Conservation (phyloP, 2,888 invertebrate genomes). For the Lasioglossum pauxillum region DNA sequence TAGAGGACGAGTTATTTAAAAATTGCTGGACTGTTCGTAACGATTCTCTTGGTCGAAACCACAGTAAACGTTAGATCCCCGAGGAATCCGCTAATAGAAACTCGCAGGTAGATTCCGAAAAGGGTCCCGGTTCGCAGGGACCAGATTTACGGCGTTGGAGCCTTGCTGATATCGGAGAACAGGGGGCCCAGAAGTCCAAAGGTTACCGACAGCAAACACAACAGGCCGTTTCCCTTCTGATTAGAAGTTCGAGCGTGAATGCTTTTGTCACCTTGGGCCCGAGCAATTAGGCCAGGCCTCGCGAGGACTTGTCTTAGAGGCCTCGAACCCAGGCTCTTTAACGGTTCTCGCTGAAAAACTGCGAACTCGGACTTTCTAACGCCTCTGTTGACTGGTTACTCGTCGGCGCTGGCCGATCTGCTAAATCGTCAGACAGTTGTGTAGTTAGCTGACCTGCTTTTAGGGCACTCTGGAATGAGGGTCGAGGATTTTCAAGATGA, state of each 20-base stretch:
- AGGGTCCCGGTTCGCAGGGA: constrained; percentile 24
- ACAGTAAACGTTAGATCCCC: background rate
- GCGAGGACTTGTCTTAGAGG: constrained; percentile 6
- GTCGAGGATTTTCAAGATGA: background rate
- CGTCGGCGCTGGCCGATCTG: background rate
- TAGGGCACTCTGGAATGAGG: background rate
- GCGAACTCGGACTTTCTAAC: constrained; percentile 40
- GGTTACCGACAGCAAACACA: constrained; percentile 48
- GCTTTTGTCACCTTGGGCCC: constrained; percentile 54
- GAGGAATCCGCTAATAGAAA: constrained; percentile 50
- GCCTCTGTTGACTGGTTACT: constrained; percentile 11
- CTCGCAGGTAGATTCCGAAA: constrained; percentile 53
- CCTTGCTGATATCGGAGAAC: constrained; percentile 7
- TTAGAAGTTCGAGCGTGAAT: constrained; percentile 32
- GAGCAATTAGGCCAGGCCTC: constrained; percentile 29
- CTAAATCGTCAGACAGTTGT: background rate
- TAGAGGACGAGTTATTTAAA: background rate
- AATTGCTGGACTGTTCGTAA: background rate
- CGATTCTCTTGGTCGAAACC: background rate
- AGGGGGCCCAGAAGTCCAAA: constrained; percentile 28
- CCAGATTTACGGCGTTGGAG: constrained; percentile 53
- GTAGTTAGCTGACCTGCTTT: background rate
- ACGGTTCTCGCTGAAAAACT: constrained; percentile 22
- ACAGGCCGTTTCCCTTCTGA: constrained; percentile 31
- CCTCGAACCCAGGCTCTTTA: constrained; percentile 30